These are phyloP conservation scores for Capromys pilorides DNA, from an alignment of 2,797 vertebrate genomes.

Conservation along the genomic window DNA sequence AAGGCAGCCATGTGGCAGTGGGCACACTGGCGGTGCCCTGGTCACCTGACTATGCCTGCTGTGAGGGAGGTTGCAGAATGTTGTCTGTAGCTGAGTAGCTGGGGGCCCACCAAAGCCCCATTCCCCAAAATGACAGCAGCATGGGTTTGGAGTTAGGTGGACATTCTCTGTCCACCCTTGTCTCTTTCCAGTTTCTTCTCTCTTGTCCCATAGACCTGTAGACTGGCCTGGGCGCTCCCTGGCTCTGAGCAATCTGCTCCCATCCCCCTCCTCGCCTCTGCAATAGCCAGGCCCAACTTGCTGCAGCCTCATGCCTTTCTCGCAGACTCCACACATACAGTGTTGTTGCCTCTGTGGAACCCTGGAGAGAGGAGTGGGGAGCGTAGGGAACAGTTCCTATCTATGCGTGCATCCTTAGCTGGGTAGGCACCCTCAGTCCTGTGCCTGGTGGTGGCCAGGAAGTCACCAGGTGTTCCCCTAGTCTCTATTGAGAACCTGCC, in stretches of 20 bases:
- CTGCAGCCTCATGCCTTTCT: background rate
- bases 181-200: background rate
- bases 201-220: background rate
- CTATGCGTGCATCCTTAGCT: background rate
- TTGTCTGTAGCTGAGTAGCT: background rate
- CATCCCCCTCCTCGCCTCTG: background rate
- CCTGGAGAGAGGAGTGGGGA: background rate
- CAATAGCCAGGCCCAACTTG: background rate
- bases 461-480: no score
- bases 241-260: background rate
- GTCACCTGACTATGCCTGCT: background rate
- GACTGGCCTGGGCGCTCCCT: no score
- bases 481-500: background rate
- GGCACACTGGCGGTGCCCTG: background rate
- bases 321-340: accelerated
- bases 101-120: background rate
- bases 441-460: accelerated
- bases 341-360: background rate
- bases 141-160: background rate
- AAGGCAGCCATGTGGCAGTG: background rate
- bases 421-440: background rate
- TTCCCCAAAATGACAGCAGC: no score
- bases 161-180: background rate
- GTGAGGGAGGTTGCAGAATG: background rate
- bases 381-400: background rate